phyloP scores from a whole-genome alignment of 1,140 invertebrate genomes.

The Brachionus manjavacas region DNA sequence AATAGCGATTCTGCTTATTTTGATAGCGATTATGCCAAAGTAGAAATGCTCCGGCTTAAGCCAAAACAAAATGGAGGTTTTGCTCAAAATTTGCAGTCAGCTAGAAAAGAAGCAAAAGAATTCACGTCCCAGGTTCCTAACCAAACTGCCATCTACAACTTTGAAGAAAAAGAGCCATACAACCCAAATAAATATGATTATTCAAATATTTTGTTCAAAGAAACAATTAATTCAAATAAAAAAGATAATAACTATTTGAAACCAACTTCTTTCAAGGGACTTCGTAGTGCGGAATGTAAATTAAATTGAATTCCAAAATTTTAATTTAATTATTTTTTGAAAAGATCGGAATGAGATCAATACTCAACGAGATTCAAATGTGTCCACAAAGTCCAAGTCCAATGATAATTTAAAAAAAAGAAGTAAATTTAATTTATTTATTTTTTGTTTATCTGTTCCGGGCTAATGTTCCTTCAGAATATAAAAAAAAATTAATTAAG shows the following conservation, averaged over 20 bases:
- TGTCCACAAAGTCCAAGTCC: not conserved
- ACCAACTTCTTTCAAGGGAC: not conserved
- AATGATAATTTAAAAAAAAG: not conserved
- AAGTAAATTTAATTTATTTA: not conserved
- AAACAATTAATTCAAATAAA: not conserved
- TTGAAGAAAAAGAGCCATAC: not conserved
- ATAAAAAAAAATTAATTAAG: too few relatives aligned
- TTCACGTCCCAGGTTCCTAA: not conserved
- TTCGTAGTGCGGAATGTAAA: not conserved
- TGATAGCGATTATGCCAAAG: not conserved
- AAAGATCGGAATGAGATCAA: not conserved
- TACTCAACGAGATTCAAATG: not conserved
- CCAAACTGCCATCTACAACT: not conserved
- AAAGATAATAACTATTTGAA: not conserved
- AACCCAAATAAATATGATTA: slow-evolving; percentile 4
- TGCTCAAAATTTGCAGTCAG: not conserved
- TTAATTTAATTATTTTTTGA: not conserved
- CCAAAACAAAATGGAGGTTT: not conserved
- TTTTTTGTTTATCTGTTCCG: too few relatives aligned
- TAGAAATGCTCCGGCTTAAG: not conserved
- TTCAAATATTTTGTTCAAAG: slow-evolving; percentile 19
- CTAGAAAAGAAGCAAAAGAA: not conserved
- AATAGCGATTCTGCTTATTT: not conserved
- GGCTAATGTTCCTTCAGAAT: too few relatives aligned
- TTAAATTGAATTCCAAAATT: not conserved